Conservation (phyloP, 2,797 vertebrate genomes). For the Semotilus atromaculatus region DNA sequence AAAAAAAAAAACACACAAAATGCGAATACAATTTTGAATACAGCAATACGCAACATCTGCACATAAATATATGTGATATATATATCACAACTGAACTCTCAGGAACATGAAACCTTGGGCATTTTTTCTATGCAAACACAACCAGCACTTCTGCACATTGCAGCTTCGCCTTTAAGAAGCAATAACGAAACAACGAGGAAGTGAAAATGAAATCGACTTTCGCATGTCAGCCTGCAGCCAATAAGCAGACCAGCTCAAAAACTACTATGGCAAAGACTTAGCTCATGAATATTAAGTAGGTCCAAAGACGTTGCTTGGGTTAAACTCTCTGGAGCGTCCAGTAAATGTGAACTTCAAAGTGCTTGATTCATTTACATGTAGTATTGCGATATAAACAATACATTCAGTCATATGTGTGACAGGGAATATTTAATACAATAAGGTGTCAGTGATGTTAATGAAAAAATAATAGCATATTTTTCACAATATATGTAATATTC, state of each 20-base stretch:
- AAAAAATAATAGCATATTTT: not conserved
- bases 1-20: not conserved
- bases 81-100: not conserved
- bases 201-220: constrained; percentile 90
- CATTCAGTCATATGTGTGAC: not conserved
- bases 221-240: constrained; percentile 71
- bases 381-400: not conserved
- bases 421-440: not conserved
- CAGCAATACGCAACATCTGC: not conserved
- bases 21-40: not conserved
- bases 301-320: not conserved
- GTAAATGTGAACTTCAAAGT: not conserved
- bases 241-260: constrained; percentile 62
- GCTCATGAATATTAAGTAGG: not conserved
- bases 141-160: not conserved
- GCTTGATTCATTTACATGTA: not conserved
- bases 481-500: not conserved
- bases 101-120: not conserved
- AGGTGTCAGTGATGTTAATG: not conserved
- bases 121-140: not conserved
- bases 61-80: not conserved
- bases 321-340: not conserved
- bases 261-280: not conserved
- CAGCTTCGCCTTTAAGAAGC: constrained; percentile 41
- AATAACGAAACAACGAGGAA: constrained; percentile 74